Conservation (phyloP, 2,113 vertebrate species). For the Datnioides undecimradiatus region DNA sequence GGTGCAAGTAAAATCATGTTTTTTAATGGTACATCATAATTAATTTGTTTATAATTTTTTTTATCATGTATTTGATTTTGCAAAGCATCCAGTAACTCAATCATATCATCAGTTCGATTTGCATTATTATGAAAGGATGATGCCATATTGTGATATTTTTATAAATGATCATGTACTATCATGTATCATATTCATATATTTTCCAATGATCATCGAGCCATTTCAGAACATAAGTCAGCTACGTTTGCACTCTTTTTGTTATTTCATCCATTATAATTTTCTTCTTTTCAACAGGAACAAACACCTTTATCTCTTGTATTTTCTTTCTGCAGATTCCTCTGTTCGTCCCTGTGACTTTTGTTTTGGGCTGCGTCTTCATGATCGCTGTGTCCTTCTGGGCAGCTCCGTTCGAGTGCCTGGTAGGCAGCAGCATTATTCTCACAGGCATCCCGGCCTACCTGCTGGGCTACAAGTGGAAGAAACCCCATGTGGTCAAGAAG, state of each 20-base stretch:
- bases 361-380: constrained; percentile 83
- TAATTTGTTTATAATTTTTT: not conserved
- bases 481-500: constrained; percentile 78
- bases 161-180: not conserved
- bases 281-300: not conserved
- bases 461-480: constrained; percentile 85
- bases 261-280: not conserved
- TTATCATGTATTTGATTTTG: not conserved
- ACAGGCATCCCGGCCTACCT: constrained; percentile 83
- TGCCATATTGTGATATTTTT: not conserved
- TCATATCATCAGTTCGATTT: not conserved
- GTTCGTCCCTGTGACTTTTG: constrained; percentile 77
- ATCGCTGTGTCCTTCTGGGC: constrained; percentile 84
- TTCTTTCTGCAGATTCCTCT: constrained; percentile 70
- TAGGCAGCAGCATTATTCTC: constrained; percentile 81
- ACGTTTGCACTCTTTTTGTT: not conserved
- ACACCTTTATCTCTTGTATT: not conserved
- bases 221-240: not conserved
- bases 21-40: not conserved
- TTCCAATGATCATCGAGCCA: not conserved
- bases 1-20: not conserved
- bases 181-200: not conserved
- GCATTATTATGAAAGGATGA: not conserved
- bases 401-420: constrained; percentile 80
- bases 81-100: not conserved